phyloP scores from a whole-genome alignment of 2,888 invertebrate genomes.

The Meteorus colon region DNA sequence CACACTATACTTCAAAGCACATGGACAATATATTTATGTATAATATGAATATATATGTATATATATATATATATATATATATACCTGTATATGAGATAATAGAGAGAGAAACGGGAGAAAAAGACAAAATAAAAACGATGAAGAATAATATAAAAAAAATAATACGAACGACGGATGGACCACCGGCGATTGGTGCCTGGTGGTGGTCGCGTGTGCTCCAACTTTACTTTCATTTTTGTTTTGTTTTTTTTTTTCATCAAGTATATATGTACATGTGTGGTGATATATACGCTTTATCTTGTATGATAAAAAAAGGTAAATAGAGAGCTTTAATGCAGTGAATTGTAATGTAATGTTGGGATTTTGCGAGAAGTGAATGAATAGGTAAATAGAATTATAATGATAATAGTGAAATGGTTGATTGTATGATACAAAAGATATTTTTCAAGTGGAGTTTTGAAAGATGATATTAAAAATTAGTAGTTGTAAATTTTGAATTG shows the following conservation, averaged over 20 bases:
- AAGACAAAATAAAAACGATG: constrained; percentile 37
- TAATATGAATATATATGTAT: constrained; percentile 14
- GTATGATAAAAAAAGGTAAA: no score
- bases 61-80: constrained; percentile 16
- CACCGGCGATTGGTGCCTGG: constrained; percentile 42
- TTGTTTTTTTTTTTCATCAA: constrained; percentile 25
- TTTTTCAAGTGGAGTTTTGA: no score
- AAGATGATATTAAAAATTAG: no score
- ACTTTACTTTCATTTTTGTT: constrained; percentile 13
- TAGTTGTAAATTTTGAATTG: no score
- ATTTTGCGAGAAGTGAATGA: no score
- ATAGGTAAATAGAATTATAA: no score
- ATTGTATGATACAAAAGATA: no score
- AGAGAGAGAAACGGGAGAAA: constrained; percentile 33
- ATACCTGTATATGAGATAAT: constrained; percentile 37
- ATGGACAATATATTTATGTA: background rate
- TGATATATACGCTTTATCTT: no score
- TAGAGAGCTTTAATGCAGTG: no score
- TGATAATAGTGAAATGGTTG: no score
- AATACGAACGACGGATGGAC: constrained; percentile 43
- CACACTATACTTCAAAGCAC: constrained; percentile 10
- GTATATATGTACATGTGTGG: background rate
- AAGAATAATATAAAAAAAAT: constrained; percentile 30
- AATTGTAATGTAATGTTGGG: no score
- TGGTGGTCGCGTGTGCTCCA: constrained; percentile 42